Base-by-base conservation (phyloP, 2,113 vertebrate species). In the Semicossyphus pulcher region DNA sequence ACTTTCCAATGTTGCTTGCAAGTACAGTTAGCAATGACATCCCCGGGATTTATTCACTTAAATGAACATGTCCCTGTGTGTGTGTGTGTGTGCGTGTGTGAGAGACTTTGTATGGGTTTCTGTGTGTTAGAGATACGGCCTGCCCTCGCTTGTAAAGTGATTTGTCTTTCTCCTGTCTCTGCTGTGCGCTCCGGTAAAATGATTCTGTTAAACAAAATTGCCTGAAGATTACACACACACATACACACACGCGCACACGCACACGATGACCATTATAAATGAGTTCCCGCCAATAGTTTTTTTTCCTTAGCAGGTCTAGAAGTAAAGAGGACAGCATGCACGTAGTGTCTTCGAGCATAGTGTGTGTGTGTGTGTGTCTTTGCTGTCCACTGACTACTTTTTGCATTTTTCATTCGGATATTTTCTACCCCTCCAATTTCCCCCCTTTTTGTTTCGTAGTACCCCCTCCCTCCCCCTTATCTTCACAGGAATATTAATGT, bases 131-230 rank as follows among this genome's bases (percentile, higher is more conserved):
- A 86, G 83, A 86, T 85, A 83, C 58, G 63, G 80, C 73, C 81
- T 84, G 89, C 82, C 84, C 83, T 84, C 66, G 45, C 87, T 88
- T 87, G 89, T 85, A 86, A 87, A 88, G 87, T 86, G 77, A 91
- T 91, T 90, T 89, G 89, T 91, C 89, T 90, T 88, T 79, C 78
- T 83, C 80, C 67, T 78, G 86, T 88, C 83, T 87, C 63, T 76
- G 84, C 82, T 53, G 68, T 57, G 81, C 51, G 54, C 78, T 70
- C 56, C 47, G 67, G 72, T 86, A 86, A 89, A 89, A 92, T 89
- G 63, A 85, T 91, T 91, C 80, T 78, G 86, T 88, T 92, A 86
- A 85, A 88, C 86, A 89, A 85, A 88, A 90, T 90, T 87, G 89
- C 86, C 80, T 82, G 67, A 83, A 85, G 77, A 90, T 83, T 83